Conservation (phyloP, 2,797 vertebrate genomes). For the Gallinago nigripennis region DNA sequence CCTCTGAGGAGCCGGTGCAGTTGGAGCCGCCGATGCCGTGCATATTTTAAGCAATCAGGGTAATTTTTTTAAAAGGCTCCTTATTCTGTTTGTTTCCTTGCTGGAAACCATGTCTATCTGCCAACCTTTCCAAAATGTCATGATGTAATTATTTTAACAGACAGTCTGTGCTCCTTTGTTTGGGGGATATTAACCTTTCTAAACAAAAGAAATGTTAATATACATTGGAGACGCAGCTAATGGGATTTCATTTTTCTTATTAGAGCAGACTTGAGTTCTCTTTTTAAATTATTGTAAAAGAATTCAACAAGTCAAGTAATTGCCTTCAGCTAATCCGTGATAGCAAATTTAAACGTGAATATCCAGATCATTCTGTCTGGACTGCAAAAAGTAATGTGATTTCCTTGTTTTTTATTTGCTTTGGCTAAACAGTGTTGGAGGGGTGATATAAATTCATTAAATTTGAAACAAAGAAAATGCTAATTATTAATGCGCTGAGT, state of each 20-base stretch:
- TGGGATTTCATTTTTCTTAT: conserved; percentile 89
- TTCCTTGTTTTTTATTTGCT: conserved; percentile 79
- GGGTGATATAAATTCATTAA: conserved; percentile 75
- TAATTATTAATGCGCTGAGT: conserved; percentile 68
- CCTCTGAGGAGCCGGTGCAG: neutral
- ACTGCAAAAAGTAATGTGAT: conserved; percentile 73
- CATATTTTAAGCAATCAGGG: conserved; percentile 4
- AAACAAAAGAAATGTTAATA: conserved; percentile 83
- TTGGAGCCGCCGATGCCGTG: neutral
- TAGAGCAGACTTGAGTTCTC: conserved; percentile 76
- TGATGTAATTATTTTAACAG: conserved; percentile 89
- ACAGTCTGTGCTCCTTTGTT: conserved; percentile 84
- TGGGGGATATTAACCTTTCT: conserved; percentile 85
- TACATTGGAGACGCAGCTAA: conserved; percentile 86
- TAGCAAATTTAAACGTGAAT: conserved; percentile 77
- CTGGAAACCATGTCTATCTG: conserved; percentile 75
- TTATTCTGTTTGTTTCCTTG: conserved; percentile 73
- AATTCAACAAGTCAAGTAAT: conserved; percentile 80
- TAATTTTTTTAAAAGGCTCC: conserved; percentile 37
- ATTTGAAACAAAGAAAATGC: conserved; percentile 71
- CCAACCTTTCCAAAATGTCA: conserved; percentile 83
- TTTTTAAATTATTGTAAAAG: conserved; percentile 74
- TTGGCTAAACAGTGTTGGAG: conserved; percentile 74
- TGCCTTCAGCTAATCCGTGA: conserved; percentile 82
- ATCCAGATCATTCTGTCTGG: conserved; percentile 76